These are phyloP conservation scores for Tinea pellionella DNA, from an alignment of 2,888 invertebrate species.

Conservation along the genomic window DNA sequence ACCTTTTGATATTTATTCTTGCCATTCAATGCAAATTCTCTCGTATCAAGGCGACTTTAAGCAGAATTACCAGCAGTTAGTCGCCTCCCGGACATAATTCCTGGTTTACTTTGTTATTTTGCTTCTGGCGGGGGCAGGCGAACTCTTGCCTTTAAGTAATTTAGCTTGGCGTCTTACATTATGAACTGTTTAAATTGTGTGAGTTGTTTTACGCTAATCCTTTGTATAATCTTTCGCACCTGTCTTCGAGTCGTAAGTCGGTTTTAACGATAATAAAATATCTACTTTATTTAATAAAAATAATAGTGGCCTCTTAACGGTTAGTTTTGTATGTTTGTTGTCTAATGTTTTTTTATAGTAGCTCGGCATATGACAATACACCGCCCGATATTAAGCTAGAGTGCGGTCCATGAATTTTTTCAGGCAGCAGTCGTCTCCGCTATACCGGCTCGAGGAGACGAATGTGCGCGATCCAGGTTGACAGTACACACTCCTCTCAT, in stretches of 20 bases:
- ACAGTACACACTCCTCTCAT: no score
- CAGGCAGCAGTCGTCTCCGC: no score
- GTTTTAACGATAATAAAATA: background rate
- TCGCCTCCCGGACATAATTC: slow-evolving; percentile 64
- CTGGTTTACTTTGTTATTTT: slow-evolving; percentile 32
- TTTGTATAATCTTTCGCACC: slow-evolving; percentile 14
- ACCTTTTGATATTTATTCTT: slow-evolving; percentile 24
- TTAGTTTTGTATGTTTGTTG: no score
- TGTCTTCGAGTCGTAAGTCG: slow-evolving; percentile 11
- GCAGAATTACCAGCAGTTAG: slow-evolving; percentile 66
- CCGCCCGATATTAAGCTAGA: no score
- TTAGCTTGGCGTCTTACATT: slow-evolving; percentile 13
- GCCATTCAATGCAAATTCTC: slow-evolving; percentile 67
- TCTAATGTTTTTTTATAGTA: no score
- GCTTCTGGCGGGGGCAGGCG: background rate
- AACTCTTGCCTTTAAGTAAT: slow-evolving; percentile 13
- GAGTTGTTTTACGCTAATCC: slow-evolving; percentile 11
- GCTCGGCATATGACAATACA: no score
- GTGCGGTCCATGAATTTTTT: no score
- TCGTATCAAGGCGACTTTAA: slow-evolving; percentile 58
- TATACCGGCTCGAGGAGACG: no score
- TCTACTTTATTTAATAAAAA: background rate
- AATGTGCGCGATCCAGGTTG: no score
- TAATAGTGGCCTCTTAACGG: background rate
- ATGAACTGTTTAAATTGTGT: slow-evolving; percentile 14